Percentiles rank a stretch among this genome's conserved stretches.
phyloP scores from a whole-genome alignment of 2,113 vertebrate genomes.

The Microtus oregoni region DNA sequence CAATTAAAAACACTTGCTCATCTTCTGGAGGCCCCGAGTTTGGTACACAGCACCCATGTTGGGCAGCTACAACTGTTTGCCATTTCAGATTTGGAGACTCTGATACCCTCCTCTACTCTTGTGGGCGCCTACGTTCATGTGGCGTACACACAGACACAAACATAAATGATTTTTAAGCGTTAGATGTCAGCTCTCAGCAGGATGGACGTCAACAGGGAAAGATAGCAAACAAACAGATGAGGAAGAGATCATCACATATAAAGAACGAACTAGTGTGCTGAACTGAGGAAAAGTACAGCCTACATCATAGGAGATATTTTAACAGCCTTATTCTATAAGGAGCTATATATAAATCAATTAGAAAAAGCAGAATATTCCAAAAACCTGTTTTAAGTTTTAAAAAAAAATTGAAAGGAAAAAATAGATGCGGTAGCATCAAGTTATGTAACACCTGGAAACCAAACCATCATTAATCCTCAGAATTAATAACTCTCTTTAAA shows the following conservation, averaged over 20 bases:
- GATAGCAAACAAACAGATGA: neutral
- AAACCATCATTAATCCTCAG: neutral
- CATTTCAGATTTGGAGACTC: neutral
- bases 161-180: neutral
- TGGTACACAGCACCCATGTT: neutral
- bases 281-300: neutral
- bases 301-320: neutral
- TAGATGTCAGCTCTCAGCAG: neutral
- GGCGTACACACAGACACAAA: neutral
- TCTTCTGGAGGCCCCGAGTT: neutral
- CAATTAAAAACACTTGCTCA: neutral
- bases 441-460: constrained; percentile 25
- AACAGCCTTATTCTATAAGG: neutral
- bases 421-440: neutral
- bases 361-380: neutral
- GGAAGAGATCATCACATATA: neutral
- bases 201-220: neutral
- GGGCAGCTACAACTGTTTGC: neutral
- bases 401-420: constrained; percentile 26
- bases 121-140: neutral
- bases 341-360: constrained; percentile 4
- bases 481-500: neutral
- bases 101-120: neutral
- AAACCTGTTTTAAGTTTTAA: constrained; percentile 36
- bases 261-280: neutral